Evolutionary conservation across 2,797 vertebrate species (phyloP), one percentile per base, ranked within the genome.

Genomic region (Hapalemur alaotrensis): DNA sequence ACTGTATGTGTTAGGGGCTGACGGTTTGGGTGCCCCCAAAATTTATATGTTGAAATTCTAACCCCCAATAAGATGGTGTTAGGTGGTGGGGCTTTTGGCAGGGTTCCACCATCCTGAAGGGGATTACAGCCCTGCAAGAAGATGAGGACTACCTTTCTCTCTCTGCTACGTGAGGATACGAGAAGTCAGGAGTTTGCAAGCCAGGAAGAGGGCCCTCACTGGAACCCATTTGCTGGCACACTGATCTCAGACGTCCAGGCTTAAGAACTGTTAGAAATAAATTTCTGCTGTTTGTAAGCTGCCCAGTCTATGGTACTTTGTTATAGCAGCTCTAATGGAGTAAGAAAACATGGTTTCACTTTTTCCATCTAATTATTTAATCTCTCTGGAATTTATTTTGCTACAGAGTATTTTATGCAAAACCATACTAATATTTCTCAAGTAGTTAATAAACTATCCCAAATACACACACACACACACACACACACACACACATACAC

Each of bases 1-100:
- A 38, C 13, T 23, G 4, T n/a, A 7, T 32, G 52, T 23, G 38
- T 11, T 48, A 2, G 35, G 32, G 20, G 5, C 23, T 22, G 59
- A 10, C 1, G 1, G 41, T 14, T 17, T 30, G 7, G 3, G 14
- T 20, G 10, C 0, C 35, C 23, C 65, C 30, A n/a, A 63, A 20
- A 81, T 18, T 70, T 12, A 13, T 14, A 7, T 1, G 30, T 23
- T 30, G 50, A 38, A 61, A 35, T 9, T 52, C 22, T 30, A 22
- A 46, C 11, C 6, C 59, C 63, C 41, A 18, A 4, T 57, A 32
- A 9, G 14, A 59, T 4, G 18, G 20, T 78, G 3, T 35, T 22
- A n/a, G 38, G 73, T 70, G 41, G 10, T 52, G 8, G 28, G 4
- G 11, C 7, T 4, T 25, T 25, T 20, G 23, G 22, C 9, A 32